phyloP scores from a whole-genome alignment of 2,113 vertebrate species.

The Lampris incognitus region DNA sequence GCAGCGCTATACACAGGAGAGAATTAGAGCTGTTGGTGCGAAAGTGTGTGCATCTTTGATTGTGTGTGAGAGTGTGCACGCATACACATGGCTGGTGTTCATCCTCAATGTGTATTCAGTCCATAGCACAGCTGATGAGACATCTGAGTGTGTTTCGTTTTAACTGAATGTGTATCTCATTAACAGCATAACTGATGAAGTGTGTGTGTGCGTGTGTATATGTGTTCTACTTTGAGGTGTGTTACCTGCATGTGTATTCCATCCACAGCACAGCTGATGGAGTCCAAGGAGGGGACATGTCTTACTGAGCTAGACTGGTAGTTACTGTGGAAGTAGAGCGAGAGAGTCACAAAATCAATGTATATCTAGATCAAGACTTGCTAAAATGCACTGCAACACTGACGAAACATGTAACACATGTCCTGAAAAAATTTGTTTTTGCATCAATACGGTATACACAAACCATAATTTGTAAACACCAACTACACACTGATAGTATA shows the following conservation, averaged over 20 bases:
- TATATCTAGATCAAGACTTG: background rate
- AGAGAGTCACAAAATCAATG: background rate
- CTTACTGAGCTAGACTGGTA: slow-evolving; percentile 81
- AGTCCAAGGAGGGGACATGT: slow-evolving; percentile 85
- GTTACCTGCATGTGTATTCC: slow-evolving; percentile 81
- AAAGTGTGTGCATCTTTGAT: background rate
- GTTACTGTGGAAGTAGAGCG: slow-evolving; percentile 57
- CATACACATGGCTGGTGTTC: background rate
- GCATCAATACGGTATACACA: no score
- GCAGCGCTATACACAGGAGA: slow-evolving; percentile 67
- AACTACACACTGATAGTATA: no score
- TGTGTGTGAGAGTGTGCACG: slow-evolving; percentile 3
- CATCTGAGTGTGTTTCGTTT: background rate
- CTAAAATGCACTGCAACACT: background rate
- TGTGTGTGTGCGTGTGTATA: background rate
- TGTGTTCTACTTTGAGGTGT: slow-evolving; percentile 8
- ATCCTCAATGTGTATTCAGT: slow-evolving; percentile 70
- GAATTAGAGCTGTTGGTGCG: slow-evolving; percentile 34
- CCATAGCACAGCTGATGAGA: slow-evolving; percentile 4
- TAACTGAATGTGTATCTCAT: background rate
- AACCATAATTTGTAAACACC: no score
- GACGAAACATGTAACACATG: background rate
- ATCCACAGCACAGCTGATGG: slow-evolving; percentile 83
- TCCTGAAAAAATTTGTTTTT: no score
- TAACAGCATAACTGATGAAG: background rate